Percentiles rank a stretch among this genome's conserved stretches.
These are phyloP conservation scores for Tenthredo scrophulariae DNA, from an alignment of 2,888 invertebrate genomes.

Conservation along the genomic window DNA sequence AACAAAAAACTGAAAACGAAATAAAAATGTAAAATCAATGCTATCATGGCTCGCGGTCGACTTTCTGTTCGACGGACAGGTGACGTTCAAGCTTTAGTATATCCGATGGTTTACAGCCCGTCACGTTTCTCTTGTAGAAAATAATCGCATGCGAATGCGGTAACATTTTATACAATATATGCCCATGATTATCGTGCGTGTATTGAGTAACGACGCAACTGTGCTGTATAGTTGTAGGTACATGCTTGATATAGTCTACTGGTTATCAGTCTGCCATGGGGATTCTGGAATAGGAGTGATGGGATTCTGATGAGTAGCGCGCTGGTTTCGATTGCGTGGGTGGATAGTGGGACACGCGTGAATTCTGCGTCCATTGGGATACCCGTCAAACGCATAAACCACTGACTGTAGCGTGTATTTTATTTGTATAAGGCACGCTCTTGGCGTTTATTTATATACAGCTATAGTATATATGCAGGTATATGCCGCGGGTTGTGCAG, in stretches of 20 bases:
- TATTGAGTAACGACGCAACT: background rate
- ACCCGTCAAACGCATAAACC: conserved; percentile 47
- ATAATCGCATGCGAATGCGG: background rate
- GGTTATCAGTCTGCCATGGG: background rate
- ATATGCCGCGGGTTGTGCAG: conserved; percentile 20
- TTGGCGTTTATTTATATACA: conserved; percentile 40
- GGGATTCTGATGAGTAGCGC: conserved; percentile 10
- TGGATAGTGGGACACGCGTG: conserved; percentile 34
- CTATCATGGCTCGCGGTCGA: background rate
- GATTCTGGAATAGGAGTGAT: conserved; percentile 1
- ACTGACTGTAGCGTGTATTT: conserved; percentile 47
- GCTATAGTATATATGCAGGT: background rate
- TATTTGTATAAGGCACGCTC: conserved; percentile 47
- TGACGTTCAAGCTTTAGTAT: conserved; percentile 5
- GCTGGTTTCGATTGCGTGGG: conserved; percentile 28
- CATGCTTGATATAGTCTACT: background rate
- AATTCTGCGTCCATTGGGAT: conserved; percentile 33
- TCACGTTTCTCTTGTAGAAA: background rate
- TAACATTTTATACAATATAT: conserved; percentile 10
- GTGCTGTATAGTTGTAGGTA: background rate
- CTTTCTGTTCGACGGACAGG: background rate
- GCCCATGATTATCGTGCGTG: background rate
- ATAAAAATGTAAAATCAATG: background rate
- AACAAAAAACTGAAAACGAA: background rate
- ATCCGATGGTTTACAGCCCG: conserved; percentile 2